Evolutionary conservation across 2,113 vertebrate species (phyloP).

Genomic region (Bettongia penicillata): DNA sequence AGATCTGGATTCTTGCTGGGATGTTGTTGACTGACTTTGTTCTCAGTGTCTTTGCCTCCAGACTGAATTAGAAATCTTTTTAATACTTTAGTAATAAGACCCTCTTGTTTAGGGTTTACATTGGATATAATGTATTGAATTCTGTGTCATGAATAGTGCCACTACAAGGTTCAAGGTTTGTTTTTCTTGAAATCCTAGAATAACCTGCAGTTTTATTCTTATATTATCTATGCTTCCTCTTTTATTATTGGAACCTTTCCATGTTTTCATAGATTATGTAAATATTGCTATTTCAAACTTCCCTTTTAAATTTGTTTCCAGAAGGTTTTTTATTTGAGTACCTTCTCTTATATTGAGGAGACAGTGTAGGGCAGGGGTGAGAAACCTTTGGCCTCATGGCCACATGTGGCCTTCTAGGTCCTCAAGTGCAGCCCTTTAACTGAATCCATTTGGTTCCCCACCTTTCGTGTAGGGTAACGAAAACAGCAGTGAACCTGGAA

Average conservation of each 20-base stretch:
- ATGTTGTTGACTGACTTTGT: conserved; percentile 6
- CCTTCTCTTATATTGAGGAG: neutral
- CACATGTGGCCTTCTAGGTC: too few species aligned
- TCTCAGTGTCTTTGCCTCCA: neutral
- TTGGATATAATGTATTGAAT: conserved; percentile 1
- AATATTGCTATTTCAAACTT: conserved; percentile 15
- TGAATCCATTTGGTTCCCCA: too few species aligned
- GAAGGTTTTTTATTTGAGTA: neutral
- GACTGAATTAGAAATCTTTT: neutral
- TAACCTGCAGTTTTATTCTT: neutral
- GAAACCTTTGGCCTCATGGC: too few species aligned
- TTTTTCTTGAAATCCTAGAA: conserved; percentile 26
- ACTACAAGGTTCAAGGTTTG: conserved; percentile 6
- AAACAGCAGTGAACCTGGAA: neutral
- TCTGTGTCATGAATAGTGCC: conserved; percentile 27
- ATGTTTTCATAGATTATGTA: conserved; percentile 27
- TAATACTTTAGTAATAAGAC: conserved; percentile 28
- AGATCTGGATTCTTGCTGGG: neutral
- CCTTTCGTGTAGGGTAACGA: too few species aligned
- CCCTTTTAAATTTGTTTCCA: conserved; percentile 29
- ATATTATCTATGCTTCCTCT: conserved; percentile 40
- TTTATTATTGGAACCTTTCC: conserved; percentile 25
- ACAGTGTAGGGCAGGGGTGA: neutral
- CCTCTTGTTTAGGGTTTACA: conserved; percentile 25
- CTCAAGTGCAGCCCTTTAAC: too few species aligned